phyloP scores from a whole-genome alignment of 2,113 vertebrate species.

The Anser cygnoides region DNA sequence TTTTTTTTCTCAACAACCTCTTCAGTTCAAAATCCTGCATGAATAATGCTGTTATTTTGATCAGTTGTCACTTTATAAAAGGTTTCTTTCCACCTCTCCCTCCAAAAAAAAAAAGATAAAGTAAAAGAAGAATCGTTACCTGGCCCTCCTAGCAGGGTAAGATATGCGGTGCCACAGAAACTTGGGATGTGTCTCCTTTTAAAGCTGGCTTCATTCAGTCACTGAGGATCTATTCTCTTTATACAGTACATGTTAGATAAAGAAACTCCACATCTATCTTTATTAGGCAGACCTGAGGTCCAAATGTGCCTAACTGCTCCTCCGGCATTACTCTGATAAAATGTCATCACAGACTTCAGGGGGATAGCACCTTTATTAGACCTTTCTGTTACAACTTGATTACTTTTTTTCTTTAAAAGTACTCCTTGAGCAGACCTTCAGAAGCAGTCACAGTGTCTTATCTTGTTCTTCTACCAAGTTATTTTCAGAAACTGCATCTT shows the following conservation, averaged over 20 bases:
- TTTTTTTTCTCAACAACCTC: neutral
- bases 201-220: neutral
- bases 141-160: neutral
- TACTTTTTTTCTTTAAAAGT: neutral
- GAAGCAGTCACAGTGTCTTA: neutral
- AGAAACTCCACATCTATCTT: neutral
- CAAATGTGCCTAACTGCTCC: neutral
- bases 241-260: neutral
- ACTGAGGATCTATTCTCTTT: neutral
- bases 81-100: neutral
- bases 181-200: neutral
- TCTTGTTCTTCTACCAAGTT: neutral
- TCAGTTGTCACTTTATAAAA: neutral
- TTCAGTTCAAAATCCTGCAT: neutral
- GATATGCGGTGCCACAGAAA: neutral
- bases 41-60: neutral
- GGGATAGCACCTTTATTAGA: neutral
- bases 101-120: fast-evolving
- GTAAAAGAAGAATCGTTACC: neutral
- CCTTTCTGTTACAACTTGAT: neutral
- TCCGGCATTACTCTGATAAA: neutral
- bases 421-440: neutral
- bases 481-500: neutral
- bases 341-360: neutral
- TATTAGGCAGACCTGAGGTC: neutral